phyloP scores from a whole-genome alignment of 2,888 invertebrate genomes.

The Trichacis sp. region DNA sequence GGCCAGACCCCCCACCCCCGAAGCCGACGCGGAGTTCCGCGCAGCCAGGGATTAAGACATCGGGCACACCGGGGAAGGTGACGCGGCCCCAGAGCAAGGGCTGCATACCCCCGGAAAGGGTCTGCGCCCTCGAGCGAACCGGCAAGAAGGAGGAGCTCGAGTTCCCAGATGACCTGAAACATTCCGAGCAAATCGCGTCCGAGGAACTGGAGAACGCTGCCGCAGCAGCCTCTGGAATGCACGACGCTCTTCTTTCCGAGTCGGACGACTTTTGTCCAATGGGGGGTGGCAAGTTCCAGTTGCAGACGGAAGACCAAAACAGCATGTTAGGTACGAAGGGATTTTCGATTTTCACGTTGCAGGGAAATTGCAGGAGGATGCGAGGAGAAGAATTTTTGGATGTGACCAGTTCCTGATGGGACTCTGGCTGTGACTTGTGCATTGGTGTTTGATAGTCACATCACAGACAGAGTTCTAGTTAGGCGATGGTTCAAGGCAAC shows the following conservation, averaged over 20 bases:
- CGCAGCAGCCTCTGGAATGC: conserved; percentile 67
- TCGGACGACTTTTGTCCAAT: conserved; percentile 83
- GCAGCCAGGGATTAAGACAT: conserved; percentile 50
- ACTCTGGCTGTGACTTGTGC: conserved; percentile 88
- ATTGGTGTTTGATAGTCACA: conserved; percentile 74
- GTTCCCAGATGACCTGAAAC: conserved; percentile 38
- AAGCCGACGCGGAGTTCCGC: conserved; percentile 54
- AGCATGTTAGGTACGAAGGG: conserved; percentile 51
- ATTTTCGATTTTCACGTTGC: not conserved
- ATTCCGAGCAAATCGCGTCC: conserved; percentile 35
- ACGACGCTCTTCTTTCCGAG: conserved; percentile 81
- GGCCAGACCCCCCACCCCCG: conserved; percentile 75
- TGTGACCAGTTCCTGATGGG: conserved; percentile 74
- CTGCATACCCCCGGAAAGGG: conserved; percentile 54
- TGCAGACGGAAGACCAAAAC: conserved; percentile 82
- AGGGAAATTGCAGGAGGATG: too few relatives aligned
- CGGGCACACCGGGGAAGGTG: conserved; percentile 52
- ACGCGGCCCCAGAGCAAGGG: conserved; percentile 31
- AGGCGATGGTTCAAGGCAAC: conserved; percentile 68
- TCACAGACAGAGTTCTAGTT: conserved; percentile 98
- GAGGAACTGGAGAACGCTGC: conserved; percentile 31
- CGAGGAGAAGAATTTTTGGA: too few relatives aligned
- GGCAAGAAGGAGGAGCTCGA: conserved; percentile 45
- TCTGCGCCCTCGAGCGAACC: conserved; percentile 54
- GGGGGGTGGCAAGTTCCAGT: conserved; percentile 77